phyloP scores from a whole-genome alignment of 2,797 vertebrate species.

The Setipinna tenuifilis region DNA sequence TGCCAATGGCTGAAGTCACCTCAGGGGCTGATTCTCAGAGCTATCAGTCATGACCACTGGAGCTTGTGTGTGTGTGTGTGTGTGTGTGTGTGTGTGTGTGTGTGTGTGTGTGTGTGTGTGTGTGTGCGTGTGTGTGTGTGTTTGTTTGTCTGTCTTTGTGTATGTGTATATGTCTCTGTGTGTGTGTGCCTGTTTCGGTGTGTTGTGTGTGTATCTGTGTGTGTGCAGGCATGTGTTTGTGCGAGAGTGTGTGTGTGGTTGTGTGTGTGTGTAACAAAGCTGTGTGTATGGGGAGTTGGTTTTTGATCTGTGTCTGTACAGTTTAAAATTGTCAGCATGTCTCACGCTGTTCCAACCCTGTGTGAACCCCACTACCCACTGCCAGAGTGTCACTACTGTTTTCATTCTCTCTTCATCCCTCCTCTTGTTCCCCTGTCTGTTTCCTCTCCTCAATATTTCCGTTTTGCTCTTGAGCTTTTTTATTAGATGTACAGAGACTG shows the following conservation, averaged over 20 bases:
- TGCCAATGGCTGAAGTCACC: not conserved
- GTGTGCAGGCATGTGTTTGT: not conserved
- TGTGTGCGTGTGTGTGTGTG: not conserved
- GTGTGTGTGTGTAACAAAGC: too few species aligned
- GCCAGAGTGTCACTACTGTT: too few species aligned
- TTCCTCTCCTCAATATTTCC: not conserved
- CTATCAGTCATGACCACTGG: not conserved
- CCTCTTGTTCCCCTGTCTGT: not conserved
- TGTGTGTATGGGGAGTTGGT: too few species aligned
- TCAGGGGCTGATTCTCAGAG: not conserved
- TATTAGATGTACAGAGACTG: not conserved
- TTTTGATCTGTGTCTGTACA: not conserved
- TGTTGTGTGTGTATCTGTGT: not conserved
- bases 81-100: not conserved
- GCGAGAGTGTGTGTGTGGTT: too few species aligned
- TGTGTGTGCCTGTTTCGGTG: not conserved
- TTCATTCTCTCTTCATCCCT: not conserved
- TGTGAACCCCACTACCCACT: not conserved
- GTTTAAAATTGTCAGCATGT: not conserved
- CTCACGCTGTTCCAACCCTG: not conserved
- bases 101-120: constrained; percentile 19
- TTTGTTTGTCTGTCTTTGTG: not conserved
- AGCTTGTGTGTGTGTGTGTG: not conserved
- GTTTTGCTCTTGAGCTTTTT: not conserved
- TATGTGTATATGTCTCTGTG: not conserved